phyloP scores from a whole-genome alignment of 2,113 vertebrate genomes.

The Lutjanus erythropterus region DNA sequence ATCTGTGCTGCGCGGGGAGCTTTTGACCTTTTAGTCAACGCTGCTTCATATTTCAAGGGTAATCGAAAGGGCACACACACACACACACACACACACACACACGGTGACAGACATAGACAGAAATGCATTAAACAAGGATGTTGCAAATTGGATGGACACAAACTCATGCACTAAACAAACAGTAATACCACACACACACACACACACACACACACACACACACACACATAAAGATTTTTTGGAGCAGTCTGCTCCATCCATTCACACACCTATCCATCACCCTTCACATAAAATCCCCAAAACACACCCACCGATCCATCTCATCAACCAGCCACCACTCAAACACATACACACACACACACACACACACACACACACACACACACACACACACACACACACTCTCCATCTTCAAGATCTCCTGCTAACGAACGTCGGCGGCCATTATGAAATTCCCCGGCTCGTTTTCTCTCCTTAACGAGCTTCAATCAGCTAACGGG shows the following conservation, averaged over 20 bases:
- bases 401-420: conserved; percentile 19
- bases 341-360: background rate
- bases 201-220: background rate
- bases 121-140: conserved; percentile 3
- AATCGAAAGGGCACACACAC: conserved; percentile 41
- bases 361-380: background rate
- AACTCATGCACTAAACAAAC: background rate
- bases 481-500: conserved; percentile 66
- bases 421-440: conserved; percentile 40
- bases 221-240: background rate
- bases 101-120: background rate
- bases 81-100: background rate
- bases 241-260: conserved; percentile 9
- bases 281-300: conserved; percentile 16
- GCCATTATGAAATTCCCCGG: conserved; percentile 44
- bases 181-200: background rate
- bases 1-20: conserved; percentile 37
- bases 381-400: background rate
- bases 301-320: conserved; percentile 16
- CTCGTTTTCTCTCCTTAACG: conserved; percentile 49
- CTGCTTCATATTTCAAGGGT: conserved; percentile 62
- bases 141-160: background rate
- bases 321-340: conserved; percentile 16
- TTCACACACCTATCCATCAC: conserved; percentile 8
- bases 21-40: conserved; percentile 70